These are phyloP conservation scores for Sorex fumeus DNA, from an alignment of 2,113 vertebrate genomes.

Conservation along the genomic window DNA sequence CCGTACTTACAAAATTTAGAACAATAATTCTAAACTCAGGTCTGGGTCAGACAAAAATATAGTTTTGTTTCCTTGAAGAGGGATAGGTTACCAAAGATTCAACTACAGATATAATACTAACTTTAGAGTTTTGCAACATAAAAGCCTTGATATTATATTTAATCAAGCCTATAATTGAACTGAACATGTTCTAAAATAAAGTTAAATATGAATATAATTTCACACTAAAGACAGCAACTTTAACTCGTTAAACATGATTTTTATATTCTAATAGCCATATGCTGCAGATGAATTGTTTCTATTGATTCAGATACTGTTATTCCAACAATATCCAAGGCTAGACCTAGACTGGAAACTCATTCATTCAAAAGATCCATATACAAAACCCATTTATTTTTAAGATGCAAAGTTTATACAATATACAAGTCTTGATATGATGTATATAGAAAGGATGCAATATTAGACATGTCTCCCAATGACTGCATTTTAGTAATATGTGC, in stretches of 20 bases:
- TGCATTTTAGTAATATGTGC: slow-evolving; percentile 56
- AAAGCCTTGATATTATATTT: slow-evolving; percentile 64
- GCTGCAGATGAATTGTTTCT: slow-evolving; percentile 60
- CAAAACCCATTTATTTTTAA: slow-evolving; percentile 72
- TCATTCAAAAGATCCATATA: slow-evolving; percentile 70
- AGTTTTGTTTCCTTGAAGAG: slow-evolving; percentile 91
- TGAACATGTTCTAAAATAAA: slow-evolving; percentile 70
- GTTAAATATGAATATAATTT: slow-evolving; percentile 42
- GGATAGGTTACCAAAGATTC: slow-evolving; percentile 78
- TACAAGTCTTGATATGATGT: slow-evolving; percentile 58
- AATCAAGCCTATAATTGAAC: slow-evolving; percentile 60
- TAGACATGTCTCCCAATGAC: slow-evolving; percentile 81
- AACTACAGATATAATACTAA: slow-evolving; percentile 64
- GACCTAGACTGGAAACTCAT: slow-evolving; percentile 69
- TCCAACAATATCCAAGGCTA: slow-evolving; percentile 42
- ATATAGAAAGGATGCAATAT: slow-evolving; percentile 76
- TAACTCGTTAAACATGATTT: slow-evolving; percentile 52
- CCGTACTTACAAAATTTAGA: slow-evolving; percentile 86
- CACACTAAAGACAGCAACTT: slow-evolving; percentile 58
- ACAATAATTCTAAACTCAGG: slow-evolving; percentile 87
- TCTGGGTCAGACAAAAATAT: slow-evolving; percentile 92
- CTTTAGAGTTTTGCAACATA: slow-evolving; percentile 67
- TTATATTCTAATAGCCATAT: slow-evolving; percentile 61
- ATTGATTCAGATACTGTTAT: slow-evolving; percentile 74
- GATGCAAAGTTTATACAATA: slow-evolving; percentile 71